Evolutionary conservation across 2,888 invertebrate genomes (phyloP).

Genomic region (Smittia sp.): DNA sequence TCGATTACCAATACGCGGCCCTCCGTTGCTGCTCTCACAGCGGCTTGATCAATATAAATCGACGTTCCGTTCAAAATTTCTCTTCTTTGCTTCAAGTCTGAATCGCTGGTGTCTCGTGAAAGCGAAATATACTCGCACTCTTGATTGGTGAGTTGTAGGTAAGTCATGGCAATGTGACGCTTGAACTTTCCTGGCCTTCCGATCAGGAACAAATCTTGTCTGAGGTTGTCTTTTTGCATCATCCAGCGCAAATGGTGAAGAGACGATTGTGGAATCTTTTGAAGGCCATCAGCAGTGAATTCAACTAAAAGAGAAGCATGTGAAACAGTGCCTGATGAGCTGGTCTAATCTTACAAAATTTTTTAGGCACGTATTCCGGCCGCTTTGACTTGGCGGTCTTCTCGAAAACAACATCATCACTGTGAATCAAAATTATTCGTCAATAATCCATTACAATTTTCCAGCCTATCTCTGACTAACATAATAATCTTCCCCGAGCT

Average conservation of each 20-base stretch:
- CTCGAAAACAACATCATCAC: constrained; percentile 1
- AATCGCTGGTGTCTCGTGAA: constrained; percentile 94
- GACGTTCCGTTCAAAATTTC: constrained; percentile 88
- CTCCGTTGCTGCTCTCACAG: constrained; percentile 85
- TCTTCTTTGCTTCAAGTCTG: constrained; percentile 83
- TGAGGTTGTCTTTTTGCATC: constrained; percentile 88
- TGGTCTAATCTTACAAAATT: constrained; percentile 48
- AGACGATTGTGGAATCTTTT: constrained; percentile 64
- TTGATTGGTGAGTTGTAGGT: constrained; percentile 81
- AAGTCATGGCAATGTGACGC: constrained; percentile 80
- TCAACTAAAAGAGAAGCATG: constrained; percentile 17
- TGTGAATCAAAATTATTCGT: too few species aligned
- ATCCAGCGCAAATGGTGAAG: constrained; percentile 89
- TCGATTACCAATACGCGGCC: constrained; percentile 88
- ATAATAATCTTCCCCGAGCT: too few species aligned
- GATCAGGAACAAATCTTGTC: constrained; percentile 93
- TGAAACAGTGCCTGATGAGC: constrained; percentile 42
- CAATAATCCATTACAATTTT: too few species aligned
- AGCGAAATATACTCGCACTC: constrained; percentile 92
- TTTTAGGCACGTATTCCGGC: constrained; percentile 76
- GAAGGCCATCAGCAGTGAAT: constrained; percentile 54
- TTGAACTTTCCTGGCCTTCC: constrained; percentile 83
- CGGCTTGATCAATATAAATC: constrained; percentile 92
- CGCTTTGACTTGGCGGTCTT: constrained; percentile 56
- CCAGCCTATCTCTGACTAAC: too few species aligned